phyloP scores from a whole-genome alignment of 1,140 invertebrate species.

The Vanessa tameamea region DNA sequence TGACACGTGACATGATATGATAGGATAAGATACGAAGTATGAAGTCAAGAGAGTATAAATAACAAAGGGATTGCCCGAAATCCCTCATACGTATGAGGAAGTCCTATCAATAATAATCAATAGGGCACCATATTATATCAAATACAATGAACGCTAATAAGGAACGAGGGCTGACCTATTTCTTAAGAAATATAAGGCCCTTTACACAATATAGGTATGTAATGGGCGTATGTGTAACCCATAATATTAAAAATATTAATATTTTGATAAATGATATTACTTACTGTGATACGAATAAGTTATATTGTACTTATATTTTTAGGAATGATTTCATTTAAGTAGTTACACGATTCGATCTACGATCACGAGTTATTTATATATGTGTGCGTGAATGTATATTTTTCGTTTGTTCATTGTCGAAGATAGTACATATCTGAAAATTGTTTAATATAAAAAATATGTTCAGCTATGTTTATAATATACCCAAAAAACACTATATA shows the following conservation, averaged over 20 bases:
- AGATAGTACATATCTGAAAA: too few relatives aligned
- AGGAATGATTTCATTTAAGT: background rate
- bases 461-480: too few relatives aligned
- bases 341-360: too few relatives aligned
- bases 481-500: too few relatives aligned
- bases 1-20: slow-evolving; percentile 27
- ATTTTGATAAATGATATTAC: too few relatives aligned
- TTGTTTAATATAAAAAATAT: too few relatives aligned
- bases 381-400: too few relatives aligned
- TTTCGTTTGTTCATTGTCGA: too few relatives aligned
- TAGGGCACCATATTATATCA: slow-evolving; percentile 43
- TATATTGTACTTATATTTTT: background rate
- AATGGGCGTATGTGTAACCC: too few relatives aligned
- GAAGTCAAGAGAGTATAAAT: slow-evolving; percentile 31
- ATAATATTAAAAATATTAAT: background rate
- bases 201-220: background rate
- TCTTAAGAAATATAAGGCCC: slow-evolving; percentile 35
- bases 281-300: background rate
- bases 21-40: slow-evolving; percentile 27
- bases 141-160: slow-evolving; percentile 58
- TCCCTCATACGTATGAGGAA: slow-evolving; percentile 11
- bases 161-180: slow-evolving; percentile 51
- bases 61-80: slow-evolving; percentile 27
- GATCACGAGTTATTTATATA: too few relatives aligned
- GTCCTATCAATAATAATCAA: slow-evolving; percentile 57